Conservation (phyloP, 1,140 invertebrate species). For the Melitaea cinxia region DNA sequence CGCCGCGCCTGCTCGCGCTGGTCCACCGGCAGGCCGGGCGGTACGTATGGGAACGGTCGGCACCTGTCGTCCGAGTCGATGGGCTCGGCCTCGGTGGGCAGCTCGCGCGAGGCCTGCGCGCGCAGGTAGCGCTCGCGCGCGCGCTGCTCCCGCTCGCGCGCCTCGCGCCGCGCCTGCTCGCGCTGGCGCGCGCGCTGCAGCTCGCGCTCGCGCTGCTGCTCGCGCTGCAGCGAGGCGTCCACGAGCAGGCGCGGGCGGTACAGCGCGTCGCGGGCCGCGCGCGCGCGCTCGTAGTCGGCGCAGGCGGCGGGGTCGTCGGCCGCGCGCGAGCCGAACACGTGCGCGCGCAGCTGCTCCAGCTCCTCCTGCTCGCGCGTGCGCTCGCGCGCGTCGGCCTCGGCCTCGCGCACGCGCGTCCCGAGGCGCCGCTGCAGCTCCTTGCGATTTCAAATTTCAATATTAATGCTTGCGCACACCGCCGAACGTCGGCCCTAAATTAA, state of each 20-base stretch:
- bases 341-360: constrained; percentile 92
- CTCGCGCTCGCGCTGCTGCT: constrained; percentile 81
- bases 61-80: constrained; percentile 85
- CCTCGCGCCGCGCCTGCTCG: constrained; percentile 76
- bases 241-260: constrained; percentile 91
- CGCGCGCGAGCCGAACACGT: constrained; percentile 90
- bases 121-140: constrained; percentile 75
- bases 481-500: too few species aligned
- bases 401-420: constrained; percentile 94
- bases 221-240: constrained; percentile 83
- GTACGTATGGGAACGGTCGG: too few species aligned
- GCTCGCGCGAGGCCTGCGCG: constrained; percentile 78
- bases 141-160: constrained; percentile 57
- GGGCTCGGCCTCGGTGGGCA: constrained; percentile 86
- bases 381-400: constrained; percentile 94
- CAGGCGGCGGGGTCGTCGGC: constrained; percentile 67
- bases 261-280: constrained; percentile 90
- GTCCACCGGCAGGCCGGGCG: constrained; percentile 80
- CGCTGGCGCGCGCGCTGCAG: constrained; percentile 79
- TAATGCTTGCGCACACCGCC: constrained; percentile 84
- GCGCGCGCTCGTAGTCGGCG: constrained; percentile 74
- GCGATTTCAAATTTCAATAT: too few species aligned
- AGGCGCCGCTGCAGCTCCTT: constrained; percentile 94
- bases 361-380: constrained; percentile 95
- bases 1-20: constrained; percentile 79